These are phyloP conservation scores for Drosophila sp. DNA, from an alignment of 1,140 invertebrate genomes.

Conservation along the genomic window DNA sequence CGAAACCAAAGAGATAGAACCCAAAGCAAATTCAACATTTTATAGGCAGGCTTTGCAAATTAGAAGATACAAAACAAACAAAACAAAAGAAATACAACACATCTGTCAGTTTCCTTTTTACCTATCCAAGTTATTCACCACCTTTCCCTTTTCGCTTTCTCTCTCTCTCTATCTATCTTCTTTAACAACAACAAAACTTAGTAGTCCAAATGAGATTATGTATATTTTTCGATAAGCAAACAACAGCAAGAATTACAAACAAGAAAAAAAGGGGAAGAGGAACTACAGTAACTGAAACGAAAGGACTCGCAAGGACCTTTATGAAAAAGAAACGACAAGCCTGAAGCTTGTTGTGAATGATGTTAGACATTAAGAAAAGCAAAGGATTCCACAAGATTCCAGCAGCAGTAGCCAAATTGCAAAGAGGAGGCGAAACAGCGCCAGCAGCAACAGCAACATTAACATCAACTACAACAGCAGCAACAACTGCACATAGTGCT, in stretches of 20 bases:
- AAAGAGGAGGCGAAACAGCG: slow-evolving; percentile 35
- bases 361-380: slow-evolving; percentile 77
- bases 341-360: slow-evolving; percentile 62
- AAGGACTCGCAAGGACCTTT: slow-evolving; percentile 10
- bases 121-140: neutral
- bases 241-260: slow-evolving; percentile 15
- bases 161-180: neutral
- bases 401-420: slow-evolving; percentile 63
- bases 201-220: slow-evolving; percentile 7
- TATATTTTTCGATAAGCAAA: slow-evolving; percentile 15
- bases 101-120: slow-evolving; percentile 2
- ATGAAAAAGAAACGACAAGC: slow-evolving; percentile 10
- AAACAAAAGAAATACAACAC: slow-evolving; percentile 5
- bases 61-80: neutral
- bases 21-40: slow-evolving; percentile 1
- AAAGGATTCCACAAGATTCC: slow-evolving; percentile 77
- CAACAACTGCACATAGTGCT: slow-evolving; percentile 10
- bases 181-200: slow-evolving; percentile 1
- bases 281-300: neutral
- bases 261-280: slow-evolving; percentile 20
- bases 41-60: slow-evolving; percentile 5
- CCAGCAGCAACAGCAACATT: slow-evolving; percentile 17
- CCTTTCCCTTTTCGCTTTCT: slow-evolving; percentile 3
- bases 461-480: slow-evolving; percentile 15
- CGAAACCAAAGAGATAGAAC: neutral